Evolutionary conservation across 1,140 invertebrate species (phyloP), one percentile per base, ranked within the genome.

Genomic region (Lineus longissimus): DNA sequence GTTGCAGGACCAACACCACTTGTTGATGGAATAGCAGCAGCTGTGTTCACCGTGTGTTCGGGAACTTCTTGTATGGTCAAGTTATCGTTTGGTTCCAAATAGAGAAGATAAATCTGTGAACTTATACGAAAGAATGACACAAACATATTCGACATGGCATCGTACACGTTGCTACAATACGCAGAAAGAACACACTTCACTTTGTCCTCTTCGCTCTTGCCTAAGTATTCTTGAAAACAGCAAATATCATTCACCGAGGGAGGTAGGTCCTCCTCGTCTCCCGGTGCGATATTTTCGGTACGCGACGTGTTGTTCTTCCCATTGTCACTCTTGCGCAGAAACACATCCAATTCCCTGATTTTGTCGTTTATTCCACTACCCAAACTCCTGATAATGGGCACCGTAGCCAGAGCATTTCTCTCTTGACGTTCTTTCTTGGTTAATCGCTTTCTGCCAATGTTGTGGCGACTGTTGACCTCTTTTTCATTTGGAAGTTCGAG

Each of bases 101-200:
- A 43, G 11, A 43, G 40, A 43, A 43, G 40, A 43, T 43, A 43
- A 13, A 43, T 43, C 40, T 43, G 40, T 13, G 40, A 43, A 43
- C 40, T 43, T 43, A 43, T 43, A 43, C 40, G 40, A 43, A 43
- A 43, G 40, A 43, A 43, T 43, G 40, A 43, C 40, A 43, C 40
- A 11, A 43, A 11, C 11, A 19, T 43, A 19, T 43, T 43, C 40
- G 40, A 43, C 40, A 43, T 43, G 19, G 40, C 40, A 43, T 43
- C 40, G 19, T 43, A 43, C 19, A 43, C 40, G 40, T 43, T 43
- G 40, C 40, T 43, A 43, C 40, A 43, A 19, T 43, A 43, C 40
- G 40, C 40, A 43, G 40, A 43, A 19, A 43, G 40, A 43, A 43
- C 40, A 19, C 40, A 43, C 19, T 43, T 43, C 40, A 43, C 40